phyloP scores from a whole-genome alignment of 1,140 invertebrate genomes.

The Drosophila burlai region DNA sequence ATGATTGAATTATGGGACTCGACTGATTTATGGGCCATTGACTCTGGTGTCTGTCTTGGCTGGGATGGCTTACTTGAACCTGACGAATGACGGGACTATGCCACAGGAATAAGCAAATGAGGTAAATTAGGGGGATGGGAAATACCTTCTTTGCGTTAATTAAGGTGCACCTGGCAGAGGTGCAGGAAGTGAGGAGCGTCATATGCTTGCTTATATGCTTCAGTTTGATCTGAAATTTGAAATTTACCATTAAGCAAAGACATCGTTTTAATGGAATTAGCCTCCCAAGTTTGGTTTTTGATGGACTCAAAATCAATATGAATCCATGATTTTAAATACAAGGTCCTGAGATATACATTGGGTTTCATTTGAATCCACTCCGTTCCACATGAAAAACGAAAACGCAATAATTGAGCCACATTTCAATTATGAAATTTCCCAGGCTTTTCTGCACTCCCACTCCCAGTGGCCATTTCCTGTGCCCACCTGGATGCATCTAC shows the following conservation, averaged over 20 bases:
- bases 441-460: constrained; percentile 16
- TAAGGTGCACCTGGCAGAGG: not conserved
- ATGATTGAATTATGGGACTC: constrained; percentile 67
- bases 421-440: constrained; percentile 34
- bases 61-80: constrained; percentile 44
- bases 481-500: constrained; percentile 51
- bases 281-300: not conserved
- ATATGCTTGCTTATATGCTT: not conserved
- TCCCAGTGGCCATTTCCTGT: constrained; percentile 13
- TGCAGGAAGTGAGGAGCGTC: not conserved
- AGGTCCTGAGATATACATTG: not conserved
- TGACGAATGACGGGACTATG: constrained; percentile 2
- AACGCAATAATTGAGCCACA: constrained; percentile 23
- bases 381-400: constrained; percentile 3
- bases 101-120: constrained; percentile 9
- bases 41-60: constrained; percentile 43
- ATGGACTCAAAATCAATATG: not conserved
- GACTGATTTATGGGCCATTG: constrained; percentile 65
- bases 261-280: not conserved
- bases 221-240: not conserved
- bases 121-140: not conserved
- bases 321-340: not conserved
- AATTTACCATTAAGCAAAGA: not conserved
- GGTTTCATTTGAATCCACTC: not conserved
- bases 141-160: constrained; percentile 29